Conservation (phyloP, 2,113 vertebrate genomes). For the Jaculus jaculus region DNA sequence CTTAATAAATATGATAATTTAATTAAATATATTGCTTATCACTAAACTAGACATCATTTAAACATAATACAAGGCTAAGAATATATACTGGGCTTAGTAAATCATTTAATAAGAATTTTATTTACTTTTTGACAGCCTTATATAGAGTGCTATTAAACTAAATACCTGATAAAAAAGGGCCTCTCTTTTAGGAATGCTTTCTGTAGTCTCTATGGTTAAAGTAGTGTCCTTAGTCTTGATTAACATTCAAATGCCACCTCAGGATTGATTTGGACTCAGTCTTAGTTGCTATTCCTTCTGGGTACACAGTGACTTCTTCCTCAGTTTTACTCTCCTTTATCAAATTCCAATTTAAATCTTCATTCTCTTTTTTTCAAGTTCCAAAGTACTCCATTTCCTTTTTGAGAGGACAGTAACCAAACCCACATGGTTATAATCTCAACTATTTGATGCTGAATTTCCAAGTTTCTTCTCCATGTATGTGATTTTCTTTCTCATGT, state of each 20-base stretch:
- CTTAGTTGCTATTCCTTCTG: not conserved
- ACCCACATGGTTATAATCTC: not conserved
- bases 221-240: not conserved
- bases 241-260: not conserved
- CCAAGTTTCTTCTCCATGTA: not conserved
- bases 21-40: not conserved
- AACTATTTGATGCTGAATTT: not conserved
- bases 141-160: not conserved
- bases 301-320: not conserved
- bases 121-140: not conserved
- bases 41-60: conserved; percentile 6
- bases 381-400: not conserved
- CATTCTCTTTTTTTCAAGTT: conserved; percentile 3
- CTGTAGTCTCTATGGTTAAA: not conserved
- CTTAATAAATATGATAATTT: too few species aligned
- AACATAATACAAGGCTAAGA: not conserved
- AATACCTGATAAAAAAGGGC: not conserved
- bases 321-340: not conserved
- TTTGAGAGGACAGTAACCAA: not conserved
- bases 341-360: not conserved
- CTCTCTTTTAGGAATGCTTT: not conserved
- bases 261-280: not conserved
- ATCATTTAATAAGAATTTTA: not conserved
- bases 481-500: not conserved
- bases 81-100: not conserved